A percentile compares a stretch with the other conserved stretches of the same genome.
Conservation (phyloP, 2,888 invertebrate species). For the Coelogynopora nodosa region DNA sequence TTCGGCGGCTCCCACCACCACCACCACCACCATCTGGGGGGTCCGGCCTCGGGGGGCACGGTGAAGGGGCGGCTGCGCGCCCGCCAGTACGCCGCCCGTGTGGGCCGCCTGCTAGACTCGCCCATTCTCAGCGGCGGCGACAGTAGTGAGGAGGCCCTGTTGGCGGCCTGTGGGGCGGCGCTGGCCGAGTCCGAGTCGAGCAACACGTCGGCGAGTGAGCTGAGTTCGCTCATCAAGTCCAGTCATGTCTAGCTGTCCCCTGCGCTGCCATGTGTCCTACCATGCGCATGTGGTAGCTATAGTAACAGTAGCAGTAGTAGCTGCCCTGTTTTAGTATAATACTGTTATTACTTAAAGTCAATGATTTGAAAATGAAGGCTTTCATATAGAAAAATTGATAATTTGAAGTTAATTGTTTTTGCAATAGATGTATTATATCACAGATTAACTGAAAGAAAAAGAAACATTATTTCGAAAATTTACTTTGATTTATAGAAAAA, state of each 20-base stretch:
- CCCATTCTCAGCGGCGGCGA: not conserved
- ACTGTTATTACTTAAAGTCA: too few species aligned
- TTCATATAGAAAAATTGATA: too few species aligned
- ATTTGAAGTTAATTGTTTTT: too few species aligned
- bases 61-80: constrained; percentile 9
- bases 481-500: too few species aligned
- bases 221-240: constrained; percentile 27
- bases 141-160: constrained; percentile 37
- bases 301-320: too few species aligned
- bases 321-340: too few species aligned
- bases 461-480: too few species aligned
- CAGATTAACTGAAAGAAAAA: too few species aligned
- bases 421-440: too few species aligned
- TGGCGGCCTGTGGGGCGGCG: constrained; percentile 37
- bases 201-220: constrained; percentile 30
- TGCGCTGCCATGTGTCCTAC: too few species aligned
- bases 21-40: not conserved
- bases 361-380: too few species aligned
- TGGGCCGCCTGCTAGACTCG: not conserved
- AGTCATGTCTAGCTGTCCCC: constrained; percentile 16
- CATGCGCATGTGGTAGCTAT: too few species aligned
- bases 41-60: not conserved
- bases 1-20: not conserved
- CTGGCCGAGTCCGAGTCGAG: constrained; percentile 41
- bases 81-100: not conserved